phyloP scores from a whole-genome alignment of 2,888 invertebrate species.

The Clunio marinus region DNA sequence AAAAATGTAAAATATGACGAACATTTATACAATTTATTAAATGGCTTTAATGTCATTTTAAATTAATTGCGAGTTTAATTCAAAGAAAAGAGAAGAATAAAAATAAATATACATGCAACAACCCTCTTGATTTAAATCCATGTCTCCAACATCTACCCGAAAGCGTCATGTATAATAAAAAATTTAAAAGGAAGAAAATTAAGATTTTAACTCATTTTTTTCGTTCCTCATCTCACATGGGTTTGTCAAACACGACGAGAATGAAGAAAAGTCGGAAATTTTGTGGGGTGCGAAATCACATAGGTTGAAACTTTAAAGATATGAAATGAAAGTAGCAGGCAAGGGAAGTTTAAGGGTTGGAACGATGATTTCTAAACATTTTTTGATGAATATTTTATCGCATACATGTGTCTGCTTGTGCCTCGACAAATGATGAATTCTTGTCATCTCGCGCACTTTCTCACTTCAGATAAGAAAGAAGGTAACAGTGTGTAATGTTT shows the following conservation, averaged over 20 bases:
- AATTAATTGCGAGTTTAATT: background rate
- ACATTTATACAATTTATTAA: conserved; percentile 32
- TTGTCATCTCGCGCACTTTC: background rate
- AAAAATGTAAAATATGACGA: background rate
- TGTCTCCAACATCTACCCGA: background rate
- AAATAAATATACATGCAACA: too few species aligned
- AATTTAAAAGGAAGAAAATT: conserved; percentile 9
- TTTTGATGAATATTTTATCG: conserved; percentile 20
- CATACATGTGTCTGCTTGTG: background rate
- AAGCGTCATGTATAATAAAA: conserved; percentile 11
- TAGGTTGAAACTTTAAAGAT: background rate
- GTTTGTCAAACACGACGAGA: too few species aligned
- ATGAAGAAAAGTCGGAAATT: background rate
- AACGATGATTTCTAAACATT: conserved; percentile 6
- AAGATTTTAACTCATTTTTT: background rate
- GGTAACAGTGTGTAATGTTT: background rate
- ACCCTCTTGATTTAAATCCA: too few species aligned
- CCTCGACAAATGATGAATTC: background rate
- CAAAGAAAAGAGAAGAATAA: too few species aligned
- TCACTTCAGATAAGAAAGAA: background rate
- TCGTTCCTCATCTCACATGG: background rate
- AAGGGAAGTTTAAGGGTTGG: background rate
- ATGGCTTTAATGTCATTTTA: background rate
- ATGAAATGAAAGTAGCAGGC: too few species aligned
- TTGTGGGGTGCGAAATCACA: conserved; percentile 30